Conservation (phyloP, 2,888 invertebrate species). For the Chymomyza procnemis region DNA sequence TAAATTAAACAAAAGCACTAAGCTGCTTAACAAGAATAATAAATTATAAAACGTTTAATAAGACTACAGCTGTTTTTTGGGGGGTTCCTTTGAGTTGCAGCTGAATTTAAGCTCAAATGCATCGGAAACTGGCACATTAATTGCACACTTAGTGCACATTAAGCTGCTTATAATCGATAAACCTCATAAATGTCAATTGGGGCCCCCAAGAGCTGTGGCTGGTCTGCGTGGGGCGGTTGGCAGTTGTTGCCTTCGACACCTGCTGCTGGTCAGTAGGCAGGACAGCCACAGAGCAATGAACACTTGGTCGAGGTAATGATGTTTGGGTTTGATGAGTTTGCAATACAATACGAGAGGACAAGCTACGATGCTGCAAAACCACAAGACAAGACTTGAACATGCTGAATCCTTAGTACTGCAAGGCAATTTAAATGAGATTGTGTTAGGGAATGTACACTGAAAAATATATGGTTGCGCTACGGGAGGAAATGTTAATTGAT, state of each 20-base stretch:
- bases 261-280: constrained; percentile 27
- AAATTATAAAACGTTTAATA: not conserved
- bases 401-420: constrained; percentile 3
- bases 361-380: constrained; percentile 10
- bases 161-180: constrained; percentile 61
- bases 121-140: constrained; percentile 48
- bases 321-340: not conserved
- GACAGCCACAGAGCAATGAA: not conserved
- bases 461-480: too few species aligned
- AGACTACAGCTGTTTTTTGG: not conserved
- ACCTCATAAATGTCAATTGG: constrained; percentile 40
- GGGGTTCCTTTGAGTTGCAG: not conserved
- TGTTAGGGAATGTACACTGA: constrained; percentile 13
- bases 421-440: not conserved
- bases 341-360: not conserved
- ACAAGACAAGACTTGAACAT: constrained; percentile 47
- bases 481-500: too few species aligned
- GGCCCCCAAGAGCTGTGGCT: constrained; percentile 17
- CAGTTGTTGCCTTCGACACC: constrained; percentile 32
- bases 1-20: not conserved
- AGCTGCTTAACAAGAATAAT: not conserved
- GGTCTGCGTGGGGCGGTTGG: not conserved
- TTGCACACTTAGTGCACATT: constrained; percentile 50
- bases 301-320: not conserved
- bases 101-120: constrained; percentile 29